Base-by-base conservation (phyloP, 2,888 invertebrate species). In the Noctua pronuba region DNA sequence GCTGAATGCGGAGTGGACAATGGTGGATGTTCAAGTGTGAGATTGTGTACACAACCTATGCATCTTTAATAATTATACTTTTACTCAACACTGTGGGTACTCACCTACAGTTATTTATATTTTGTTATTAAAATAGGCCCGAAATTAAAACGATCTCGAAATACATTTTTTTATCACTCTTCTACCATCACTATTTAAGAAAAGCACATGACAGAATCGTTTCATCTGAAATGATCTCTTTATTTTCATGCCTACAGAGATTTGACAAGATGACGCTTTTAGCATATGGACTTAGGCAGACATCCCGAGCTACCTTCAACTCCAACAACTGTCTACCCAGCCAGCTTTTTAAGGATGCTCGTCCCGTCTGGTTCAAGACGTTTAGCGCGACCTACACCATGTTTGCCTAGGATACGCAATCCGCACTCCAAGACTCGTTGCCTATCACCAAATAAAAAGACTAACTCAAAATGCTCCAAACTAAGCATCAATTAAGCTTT, bases 401-500 rank as follows among this genome's bases (percentile, higher is more conserved):
- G 8, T 31, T 18, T 18, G n/a, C 28, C 18, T 0, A 16, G 1
- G 7, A 31, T 28, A 60, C 7, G 11, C 10, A 10, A 35, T 21
- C 31, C 11, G 35, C 10, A 18, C 18, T 18, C 18, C 60, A 60
- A 60, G 16, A 31, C 28, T 60, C n/a, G 35, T 60, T n/a, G 31
- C 28, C 13, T 18, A 66, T 60, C 16, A 21, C 38, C 38, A 38
- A 13, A 38, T 60, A 52, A 52, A 71, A 64, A 44, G 24, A 10
- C 16, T 4, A 44, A 46, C 67, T 58, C 16, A 60, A 65, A 82
- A 44, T 55, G 21, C 70, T 80, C 21, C 31, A 38, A 79, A 75
- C 69, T 80, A 52, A 80, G 72, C 69, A 67, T 73, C 76, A 83
- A 83, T 83, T 84, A 69, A 76, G 13, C 76, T 31, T 67, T 73